Evolutionary conservation across 2,888 invertebrate genomes (phyloP).

Genomic region (Branchipolynoe longqiensis): DNA sequence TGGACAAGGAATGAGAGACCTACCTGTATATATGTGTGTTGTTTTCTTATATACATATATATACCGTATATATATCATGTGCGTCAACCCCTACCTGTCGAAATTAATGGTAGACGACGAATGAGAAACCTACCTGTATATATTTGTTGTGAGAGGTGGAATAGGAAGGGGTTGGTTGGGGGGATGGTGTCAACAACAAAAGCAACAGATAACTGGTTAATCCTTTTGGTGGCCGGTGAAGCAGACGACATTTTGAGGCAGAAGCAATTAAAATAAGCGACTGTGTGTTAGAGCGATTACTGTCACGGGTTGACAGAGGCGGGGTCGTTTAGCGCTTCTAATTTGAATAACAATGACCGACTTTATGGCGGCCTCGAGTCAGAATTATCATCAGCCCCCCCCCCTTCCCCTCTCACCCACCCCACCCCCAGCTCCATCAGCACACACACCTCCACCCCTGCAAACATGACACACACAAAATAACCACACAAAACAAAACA

Average conservation of each 20-base stretch:
- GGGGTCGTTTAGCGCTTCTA: constrained; percentile 20
- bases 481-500: no score
- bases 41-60: no score
- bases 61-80: no score
- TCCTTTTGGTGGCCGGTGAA: constrained; percentile 24
- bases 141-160: no score
- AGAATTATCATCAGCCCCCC: constrained; percentile 24
- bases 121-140: no score
- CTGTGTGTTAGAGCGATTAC: constrained; percentile 47
- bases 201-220: constrained; percentile 7
- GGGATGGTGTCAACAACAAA: neutral
- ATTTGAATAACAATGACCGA: constrained; percentile 44
- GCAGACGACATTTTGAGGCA: constrained; percentile 26
- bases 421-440: neutral
- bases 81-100: no score
- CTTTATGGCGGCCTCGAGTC: constrained; percentile 45
- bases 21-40: no score
- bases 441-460: no score
- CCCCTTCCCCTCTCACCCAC: neutral
- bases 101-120: no score
- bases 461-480: no score
- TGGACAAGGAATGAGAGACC: no score
- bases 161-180: no score
- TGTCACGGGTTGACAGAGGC: constrained; percentile 43
- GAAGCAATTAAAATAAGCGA: constrained; percentile 43